A percentile compares a stretch with the other conserved stretches of the same genome.
phyloP scores from a whole-genome alignment of 1,140 invertebrate genomes.

The Conus betulinus region DNA sequence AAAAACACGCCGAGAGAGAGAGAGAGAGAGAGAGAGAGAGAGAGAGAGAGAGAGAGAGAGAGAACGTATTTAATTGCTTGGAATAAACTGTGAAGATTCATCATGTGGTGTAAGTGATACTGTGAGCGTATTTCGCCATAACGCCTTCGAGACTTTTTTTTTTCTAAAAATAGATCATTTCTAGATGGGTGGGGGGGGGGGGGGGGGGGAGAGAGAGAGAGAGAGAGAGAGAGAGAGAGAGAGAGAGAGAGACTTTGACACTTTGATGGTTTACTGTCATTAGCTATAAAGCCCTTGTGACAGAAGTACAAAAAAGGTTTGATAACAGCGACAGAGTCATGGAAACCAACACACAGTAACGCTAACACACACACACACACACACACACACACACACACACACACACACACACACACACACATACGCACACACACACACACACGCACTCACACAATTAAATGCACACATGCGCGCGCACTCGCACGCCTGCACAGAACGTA shows the following conservation, averaged over 20 bases:
- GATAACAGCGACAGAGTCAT: neutral
- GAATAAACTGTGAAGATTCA: neutral
- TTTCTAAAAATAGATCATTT: too few species aligned
- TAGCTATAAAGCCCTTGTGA: too few species aligned
- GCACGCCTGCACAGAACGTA: too few species aligned
- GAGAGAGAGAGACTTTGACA: neutral
- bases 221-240: neutral
- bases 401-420: slow-evolving; percentile 4
- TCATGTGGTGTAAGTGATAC: neutral
- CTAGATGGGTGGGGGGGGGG: too few species aligned
- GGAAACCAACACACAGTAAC: neutral
- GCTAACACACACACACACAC: neutral
- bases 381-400: slow-evolving; percentile 7
- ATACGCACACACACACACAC: too few species aligned
- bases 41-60: slow-evolving; percentile 10
- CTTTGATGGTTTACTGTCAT: neutral
- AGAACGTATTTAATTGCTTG: too few species aligned
- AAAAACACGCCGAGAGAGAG: neutral
- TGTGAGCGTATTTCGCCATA: neutral
- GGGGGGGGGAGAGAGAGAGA: too few species aligned
- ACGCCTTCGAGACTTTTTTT: neutral
- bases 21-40: slow-evolving; percentile 13
- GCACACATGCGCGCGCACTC: too few species aligned
- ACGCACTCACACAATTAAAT: too few species aligned
- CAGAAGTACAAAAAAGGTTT: too few species aligned